Evolutionary conservation across 2,113 vertebrate species (phyloP), one percentile per base, ranked within the genome.

Genomic region (Odobenus rosmarus): DNA sequence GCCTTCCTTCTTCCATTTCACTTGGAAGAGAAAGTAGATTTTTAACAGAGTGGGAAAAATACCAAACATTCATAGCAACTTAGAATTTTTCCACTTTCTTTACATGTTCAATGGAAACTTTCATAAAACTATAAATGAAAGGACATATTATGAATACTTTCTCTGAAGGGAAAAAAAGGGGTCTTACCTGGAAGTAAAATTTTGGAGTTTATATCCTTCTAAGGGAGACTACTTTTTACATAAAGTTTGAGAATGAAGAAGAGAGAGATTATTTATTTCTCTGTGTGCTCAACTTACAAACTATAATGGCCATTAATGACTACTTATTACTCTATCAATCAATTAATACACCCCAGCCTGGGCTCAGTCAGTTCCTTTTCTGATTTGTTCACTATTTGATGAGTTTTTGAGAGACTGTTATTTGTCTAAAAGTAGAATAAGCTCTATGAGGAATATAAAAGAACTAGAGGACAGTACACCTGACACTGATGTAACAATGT

Each of bases 101-200:
- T 98, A 98, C 97, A 98, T 98, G 98, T 97, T 98, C 95, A 98
- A 97, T 98, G 98, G 97, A 99, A 98, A 98, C 97, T 90, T 97
- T 97, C 97, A 97, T 98, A 98, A 98, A 98, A 98, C 97, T 94
- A 89, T 77, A 98, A 99, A 98, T 98, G 98, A 98, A 98, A 98
- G 98, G 96, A 46, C 84, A 98, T 97, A 98, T 98, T 98, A 98
- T 98, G 96, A 97, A 96, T 88, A 97, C 98, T 98, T 98, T 98
- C 86, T 88, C 85, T 98, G 97, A 98, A 98, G 53, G 51, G 42
- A 51, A 14, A 28, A 31, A 39, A 10, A 21, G 6, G 13, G 92
- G 46, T 77, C 98, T 98, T 98, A 97, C 97, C 98, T 98, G 97
- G 98, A 98, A 98, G 98, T 98, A 94, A 98, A 98, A 98, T 57